Conservation (phyloP, 2,797 vertebrate species). For the Semotilus atromaculatus region DNA sequence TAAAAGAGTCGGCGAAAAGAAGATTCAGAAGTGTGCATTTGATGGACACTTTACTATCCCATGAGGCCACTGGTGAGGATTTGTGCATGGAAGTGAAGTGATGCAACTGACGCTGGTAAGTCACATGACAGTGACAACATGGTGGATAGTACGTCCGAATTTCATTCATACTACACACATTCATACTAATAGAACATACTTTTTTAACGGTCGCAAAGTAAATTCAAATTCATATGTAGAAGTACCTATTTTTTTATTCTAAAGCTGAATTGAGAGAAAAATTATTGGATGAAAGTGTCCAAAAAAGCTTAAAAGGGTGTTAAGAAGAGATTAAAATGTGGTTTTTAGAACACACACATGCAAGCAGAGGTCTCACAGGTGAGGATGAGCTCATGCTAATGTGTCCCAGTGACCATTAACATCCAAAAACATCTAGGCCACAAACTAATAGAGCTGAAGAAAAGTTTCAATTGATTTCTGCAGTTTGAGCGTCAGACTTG, state of each 20-base stretch:
- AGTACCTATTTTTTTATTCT: not conserved
- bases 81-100: too few species aligned
- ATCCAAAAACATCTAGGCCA: slow-evolving; percentile 54
- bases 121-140: not conserved
- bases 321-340: not conserved
- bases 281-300: not conserved
- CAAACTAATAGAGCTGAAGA: not conserved
- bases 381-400: slow-evolving; percentile 41
- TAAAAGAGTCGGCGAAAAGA: too few species aligned
- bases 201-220: not conserved
- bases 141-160: not conserved
- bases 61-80: too few species aligned
- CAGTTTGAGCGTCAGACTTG: not conserved
- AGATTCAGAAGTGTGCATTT: too few species aligned
- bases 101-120: too few species aligned
- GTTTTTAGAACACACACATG: slow-evolving; percentile 8
- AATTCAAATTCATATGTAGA: not conserved
- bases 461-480: not conserved
- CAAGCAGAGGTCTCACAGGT: slow-evolving; percentile 27
- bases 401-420: slow-evolving; percentile 2
- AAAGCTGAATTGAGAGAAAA: not conserved
- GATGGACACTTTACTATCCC: too few species aligned
- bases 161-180: not conserved
- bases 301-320: not conserved
- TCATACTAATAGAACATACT: not conserved